Conservation (phyloP, 2,113 vertebrate genomes). For the Protobothrops mucrosquamatus region DNA sequence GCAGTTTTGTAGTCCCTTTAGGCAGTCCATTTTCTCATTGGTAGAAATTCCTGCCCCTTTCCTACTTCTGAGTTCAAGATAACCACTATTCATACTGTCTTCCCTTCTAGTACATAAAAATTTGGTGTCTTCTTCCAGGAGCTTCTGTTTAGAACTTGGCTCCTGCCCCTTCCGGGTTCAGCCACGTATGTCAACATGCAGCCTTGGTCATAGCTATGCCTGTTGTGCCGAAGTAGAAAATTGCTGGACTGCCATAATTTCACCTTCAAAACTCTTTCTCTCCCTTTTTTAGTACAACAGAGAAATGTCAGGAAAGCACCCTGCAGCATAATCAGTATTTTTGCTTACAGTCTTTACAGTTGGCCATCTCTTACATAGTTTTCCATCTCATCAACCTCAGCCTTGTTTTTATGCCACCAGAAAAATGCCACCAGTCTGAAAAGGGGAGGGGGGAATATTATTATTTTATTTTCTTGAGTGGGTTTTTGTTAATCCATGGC, state of each 20-base stretch:
- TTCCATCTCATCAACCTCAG: background rate
- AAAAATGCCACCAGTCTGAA: background rate
- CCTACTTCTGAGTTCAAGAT: background rate
- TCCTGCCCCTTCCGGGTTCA: background rate
- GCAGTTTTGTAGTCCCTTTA: background rate
- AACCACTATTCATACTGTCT: background rate
- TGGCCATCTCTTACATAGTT: background rate
- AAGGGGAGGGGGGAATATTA: background rate
- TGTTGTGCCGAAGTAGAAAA: background rate
- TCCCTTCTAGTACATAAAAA: background rate
- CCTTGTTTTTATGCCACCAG: background rate
- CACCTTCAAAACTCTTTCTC: background rate
- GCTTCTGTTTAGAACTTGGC: background rate
- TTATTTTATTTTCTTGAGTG: background rate
- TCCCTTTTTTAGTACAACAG: background rate
- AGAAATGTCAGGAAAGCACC: background rate
- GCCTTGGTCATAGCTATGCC: background rate
- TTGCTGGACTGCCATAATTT: background rate
- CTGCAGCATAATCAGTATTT: background rate
- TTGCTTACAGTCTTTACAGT: background rate
- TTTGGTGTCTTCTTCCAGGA: background rate
- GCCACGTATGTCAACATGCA: background rate
- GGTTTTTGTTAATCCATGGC: background rate
- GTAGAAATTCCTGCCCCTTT: background rate
- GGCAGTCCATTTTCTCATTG: background rate